phyloP scores from a whole-genome alignment of 2,797 vertebrate genomes.

The Prunella strophiata region DNA sequence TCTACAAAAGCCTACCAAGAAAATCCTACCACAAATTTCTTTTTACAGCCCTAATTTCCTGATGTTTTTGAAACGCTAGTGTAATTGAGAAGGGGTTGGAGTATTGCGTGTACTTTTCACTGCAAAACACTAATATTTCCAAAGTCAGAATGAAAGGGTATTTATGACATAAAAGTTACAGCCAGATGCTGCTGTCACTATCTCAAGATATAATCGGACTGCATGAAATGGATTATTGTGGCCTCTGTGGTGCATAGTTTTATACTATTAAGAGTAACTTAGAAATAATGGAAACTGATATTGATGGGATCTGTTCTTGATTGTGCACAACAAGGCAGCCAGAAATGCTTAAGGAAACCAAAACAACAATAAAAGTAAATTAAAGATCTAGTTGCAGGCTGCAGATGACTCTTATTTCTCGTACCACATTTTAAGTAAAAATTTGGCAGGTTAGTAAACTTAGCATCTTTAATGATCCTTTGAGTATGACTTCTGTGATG shows the following conservation, averaged over 20 bases:
- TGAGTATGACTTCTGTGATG: neutral
- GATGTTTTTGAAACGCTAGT: neutral
- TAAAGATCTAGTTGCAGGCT: constrained; percentile 27
- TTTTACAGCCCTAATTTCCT: neutral
- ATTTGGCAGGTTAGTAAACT: constrained; percentile 40
- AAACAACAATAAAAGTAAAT: constrained; percentile 58
- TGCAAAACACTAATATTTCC: constrained; percentile 14
- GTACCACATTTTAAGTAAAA: constrained; percentile 34
- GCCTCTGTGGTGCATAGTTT: constrained; percentile 45
- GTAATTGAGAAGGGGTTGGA: constrained; percentile 25
- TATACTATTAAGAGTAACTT: constrained; percentile 31
- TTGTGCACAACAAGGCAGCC: constrained; percentile 37
- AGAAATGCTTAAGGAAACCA: constrained; percentile 47
- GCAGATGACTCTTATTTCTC: constrained; percentile 37
- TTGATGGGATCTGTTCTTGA: constrained; percentile 58
- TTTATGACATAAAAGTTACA: constrained; percentile 31
- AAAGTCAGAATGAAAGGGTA: neutral
- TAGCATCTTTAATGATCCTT: constrained; percentile 20
- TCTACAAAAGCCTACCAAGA: neutral
- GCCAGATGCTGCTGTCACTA: constrained; percentile 7
- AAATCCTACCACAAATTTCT: neutral
- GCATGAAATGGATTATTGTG: constrained; percentile 20
- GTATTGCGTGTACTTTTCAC: neutral
- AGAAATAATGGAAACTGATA: constrained; percentile 51
- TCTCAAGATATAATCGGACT: constrained; percentile 27